A percentile compares a stretch with the other conserved stretches of the same genome.
phyloP scores from a whole-genome alignment of 2,888 invertebrate species.

The Eilema caniola region DNA sequence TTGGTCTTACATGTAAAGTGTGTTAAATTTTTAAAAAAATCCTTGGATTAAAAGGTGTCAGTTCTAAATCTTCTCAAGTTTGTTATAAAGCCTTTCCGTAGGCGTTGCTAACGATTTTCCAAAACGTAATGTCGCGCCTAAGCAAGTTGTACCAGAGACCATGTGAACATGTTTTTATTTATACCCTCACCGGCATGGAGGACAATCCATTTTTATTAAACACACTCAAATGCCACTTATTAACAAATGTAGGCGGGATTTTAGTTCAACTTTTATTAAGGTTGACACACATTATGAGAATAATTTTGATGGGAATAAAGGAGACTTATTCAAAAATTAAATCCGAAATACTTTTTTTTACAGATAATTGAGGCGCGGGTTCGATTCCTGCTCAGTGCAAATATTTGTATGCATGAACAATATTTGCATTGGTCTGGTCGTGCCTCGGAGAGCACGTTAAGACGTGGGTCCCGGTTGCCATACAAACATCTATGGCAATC shows the following conservation, averaged over 20 bases:
- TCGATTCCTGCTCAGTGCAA: too few species aligned
- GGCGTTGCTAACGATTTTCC: slow-evolving; percentile 82
- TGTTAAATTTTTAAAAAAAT: not conserved
- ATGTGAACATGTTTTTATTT: slow-evolving; percentile 70
- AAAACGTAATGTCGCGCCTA: slow-evolving; percentile 72
- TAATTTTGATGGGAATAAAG: not conserved
- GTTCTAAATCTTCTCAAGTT: slow-evolving; percentile 51
- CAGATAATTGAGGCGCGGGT: too few species aligned
- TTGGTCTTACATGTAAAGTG: not conserved
- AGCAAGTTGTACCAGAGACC: slow-evolving; percentile 64
- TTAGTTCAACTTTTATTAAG: slow-evolving; percentile 42
- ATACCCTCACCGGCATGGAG: slow-evolving; percentile 60
- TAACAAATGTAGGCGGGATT: slow-evolving; percentile 79
- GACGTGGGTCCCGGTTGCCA: too few species aligned
- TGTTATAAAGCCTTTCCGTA: slow-evolving; percentile 59
- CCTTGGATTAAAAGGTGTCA: not conserved
- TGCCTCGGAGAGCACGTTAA: too few species aligned
- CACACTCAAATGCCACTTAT: slow-evolving; percentile 81
- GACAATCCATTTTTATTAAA: slow-evolving; percentile 83
- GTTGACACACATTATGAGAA: slow-evolving; percentile 35
- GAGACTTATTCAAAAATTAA: not conserved
- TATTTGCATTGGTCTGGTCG: too few species aligned
- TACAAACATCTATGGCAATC: too few species aligned
- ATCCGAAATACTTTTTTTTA: too few species aligned
- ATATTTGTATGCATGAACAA: too few species aligned